Evolutionary conservation across 2,888 invertebrate species (phyloP).

Genomic region (Trichacis sp.): DNA sequence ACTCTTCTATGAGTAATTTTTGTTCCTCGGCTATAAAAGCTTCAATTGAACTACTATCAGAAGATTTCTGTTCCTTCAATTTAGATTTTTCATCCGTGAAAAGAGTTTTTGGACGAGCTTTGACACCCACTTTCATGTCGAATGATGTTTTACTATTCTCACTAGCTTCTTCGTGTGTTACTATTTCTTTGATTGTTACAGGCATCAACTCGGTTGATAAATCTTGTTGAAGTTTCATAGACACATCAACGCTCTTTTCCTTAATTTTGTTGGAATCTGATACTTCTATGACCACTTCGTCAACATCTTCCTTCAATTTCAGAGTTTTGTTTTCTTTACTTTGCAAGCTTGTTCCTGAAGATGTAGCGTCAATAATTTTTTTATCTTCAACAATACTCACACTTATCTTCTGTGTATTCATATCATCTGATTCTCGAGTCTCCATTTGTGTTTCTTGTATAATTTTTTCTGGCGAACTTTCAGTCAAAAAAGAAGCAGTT

Average conservation of each 20-base stretch:
- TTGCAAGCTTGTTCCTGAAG: conserved; percentile 47
- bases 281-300: conserved; percentile 50
- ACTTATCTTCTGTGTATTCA: conserved; percentile 50
- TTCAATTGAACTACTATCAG: conserved; percentile 17
- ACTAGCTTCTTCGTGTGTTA: conserved; percentile 46
- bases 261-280: conserved; percentile 47
- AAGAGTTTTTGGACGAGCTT: conserved; percentile 32
- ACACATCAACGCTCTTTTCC: conserved; percentile 53
- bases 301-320: conserved; percentile 51
- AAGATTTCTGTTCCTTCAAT: conserved; percentile 36
- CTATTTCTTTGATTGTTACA: conserved; percentile 43
- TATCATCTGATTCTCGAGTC: conserved; percentile 49
- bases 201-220: conserved; percentile 35
- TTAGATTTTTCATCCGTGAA: conserved; percentile 24
- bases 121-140: conserved; percentile 39
- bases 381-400: conserved; percentile 53
- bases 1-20: conserved; percentile 31
- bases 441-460: conserved; percentile 51
- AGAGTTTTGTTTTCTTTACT: conserved; percentile 48
- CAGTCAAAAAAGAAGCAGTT: conserved; percentile 51
- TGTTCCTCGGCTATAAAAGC: conserved; percentile 33
- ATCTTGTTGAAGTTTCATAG: conserved; percentile 54
- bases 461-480: conserved; percentile 53
- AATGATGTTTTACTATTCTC: conserved; percentile 48
- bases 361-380: conserved; percentile 55